Percentiles rank a stretch among this genome's conserved stretches.
These are phyloP conservation scores for Herpailurus yagouaroundi DNA, from an alignment of 2,113 vertebrate genomes.

Conservation along the genomic window DNA sequence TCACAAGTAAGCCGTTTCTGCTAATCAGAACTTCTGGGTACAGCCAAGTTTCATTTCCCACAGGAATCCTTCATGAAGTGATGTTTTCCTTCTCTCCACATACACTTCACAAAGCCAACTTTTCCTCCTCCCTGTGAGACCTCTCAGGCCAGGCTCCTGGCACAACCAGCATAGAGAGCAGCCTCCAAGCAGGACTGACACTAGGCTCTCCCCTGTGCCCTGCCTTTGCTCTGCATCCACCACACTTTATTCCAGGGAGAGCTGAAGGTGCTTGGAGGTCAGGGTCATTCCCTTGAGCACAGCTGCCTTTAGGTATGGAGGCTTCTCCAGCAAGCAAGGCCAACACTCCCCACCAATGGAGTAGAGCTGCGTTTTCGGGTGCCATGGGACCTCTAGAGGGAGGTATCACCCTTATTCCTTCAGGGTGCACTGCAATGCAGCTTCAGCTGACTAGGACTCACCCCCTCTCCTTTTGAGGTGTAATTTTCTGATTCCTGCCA, in stretches of 20 bases:
- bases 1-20: conserved; percentile 68
- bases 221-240: not conserved
- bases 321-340: not conserved
- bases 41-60: conserved; percentile 65
- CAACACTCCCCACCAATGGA: not conserved
- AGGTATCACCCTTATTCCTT: not conserved
- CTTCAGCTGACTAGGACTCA: not conserved
- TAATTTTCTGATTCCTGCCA: not conserved
- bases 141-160: conserved; percentile 36
- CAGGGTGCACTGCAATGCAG: conserved; percentile 58
- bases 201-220: rapidly evolving
- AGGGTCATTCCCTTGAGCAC: not conserved
- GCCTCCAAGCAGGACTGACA: not conserved
- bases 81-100: conserved; percentile 76
- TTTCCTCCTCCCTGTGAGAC: conserved; percentile 69
- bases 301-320: not conserved
- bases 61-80: conserved; percentile 69
- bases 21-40: conserved; percentile 69
- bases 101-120: conserved; percentile 74
- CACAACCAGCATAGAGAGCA: conserved; percentile 42
- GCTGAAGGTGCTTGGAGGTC: not conserved
- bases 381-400: not conserved
- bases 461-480: not conserved
- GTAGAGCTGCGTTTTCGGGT: not conserved
- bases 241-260: not conserved